Base-by-base conservation (phyloP, 1,140 invertebrate species). In the Polypedilum vanderplanki region DNA sequence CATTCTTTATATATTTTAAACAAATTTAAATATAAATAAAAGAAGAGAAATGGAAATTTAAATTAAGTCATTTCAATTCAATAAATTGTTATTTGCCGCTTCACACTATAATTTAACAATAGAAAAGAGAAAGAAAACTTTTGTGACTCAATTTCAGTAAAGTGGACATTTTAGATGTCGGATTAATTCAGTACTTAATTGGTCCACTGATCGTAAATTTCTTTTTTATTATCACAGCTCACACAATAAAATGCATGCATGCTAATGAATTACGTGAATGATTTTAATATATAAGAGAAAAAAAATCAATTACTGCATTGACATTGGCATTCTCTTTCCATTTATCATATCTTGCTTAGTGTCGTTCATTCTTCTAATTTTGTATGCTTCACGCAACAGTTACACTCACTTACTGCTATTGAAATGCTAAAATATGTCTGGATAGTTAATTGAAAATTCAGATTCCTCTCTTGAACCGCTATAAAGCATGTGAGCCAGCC, bases 11-110 rank as follows among this genome's bases (percentile, higher is more conserved):
- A 33, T 33, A 33, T 33, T 33, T 33, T 33, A 33, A 33, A 33
- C 24, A 33, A 33, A 33, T 33, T 33, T 33, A 33, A 33, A 33
- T 33, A 33, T 33, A 33, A 33, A 33, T 33, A 33, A 33, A 33
- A 33, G 24, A 33, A 33, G 24, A 33, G 24, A 33, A 33, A 33
- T 33, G 24, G 12, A 57, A 12, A 57, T 57, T 57, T 57, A 57
- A 57, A 57, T 57, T 57, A 57, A 57, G 46, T 57, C 46, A 57
- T 57, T 57, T 57, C 46, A n/a, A 57, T 57, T 57, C 46, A 57
- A n/a, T 57, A n/a, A 57, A 57, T 57, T 57, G 46, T 12, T 3
- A 57, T 57, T 33, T 57, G 46, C 46, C 12, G 12, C 7, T 57
- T 57, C 46, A 15, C 46, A 57, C 46, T 15, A 57, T 4, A 57